These are phyloP conservation scores for Magallana angulata DNA, from an alignment of 1,140 invertebrate genomes.

Conservation along the genomic window DNA sequence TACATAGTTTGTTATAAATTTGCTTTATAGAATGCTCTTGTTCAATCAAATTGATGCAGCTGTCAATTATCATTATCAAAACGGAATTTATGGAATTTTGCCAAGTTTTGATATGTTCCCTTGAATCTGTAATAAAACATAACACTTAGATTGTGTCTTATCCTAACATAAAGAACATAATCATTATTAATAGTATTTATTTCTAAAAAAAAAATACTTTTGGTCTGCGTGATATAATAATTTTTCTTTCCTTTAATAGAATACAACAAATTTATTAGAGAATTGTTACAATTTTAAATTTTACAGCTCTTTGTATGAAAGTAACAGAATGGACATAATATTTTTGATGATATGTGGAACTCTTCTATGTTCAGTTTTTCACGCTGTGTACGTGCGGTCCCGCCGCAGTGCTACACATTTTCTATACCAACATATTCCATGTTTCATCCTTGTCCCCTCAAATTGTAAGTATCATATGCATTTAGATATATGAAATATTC, in stretches of 20 bases:
- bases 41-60: constrained; percentile 1
- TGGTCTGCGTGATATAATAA: background rate
- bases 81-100: background rate
- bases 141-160: background rate
- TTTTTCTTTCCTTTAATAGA: background rate
- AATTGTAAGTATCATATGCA: too few relatives aligned
- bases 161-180: background rate
- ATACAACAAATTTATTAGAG: background rate
- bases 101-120: background rate
- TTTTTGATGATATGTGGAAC: background rate
- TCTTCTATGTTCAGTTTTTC: too few relatives aligned
- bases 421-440: too few relatives aligned
- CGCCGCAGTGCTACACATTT: too few relatives aligned
- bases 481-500: too few relatives aligned
- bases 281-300: background rate
- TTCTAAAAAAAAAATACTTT: background rate
- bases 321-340: constrained; percentile 23
- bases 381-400: too few relatives aligned
- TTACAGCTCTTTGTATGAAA: background rate
- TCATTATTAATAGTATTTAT: background rate
- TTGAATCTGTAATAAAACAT: background rate
- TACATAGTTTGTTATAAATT: background rate
- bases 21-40: background rate
- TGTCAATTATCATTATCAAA: background rate
- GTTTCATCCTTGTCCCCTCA: too few relatives aligned